Base-by-base conservation (phyloP, 2,113 vertebrate genomes). In the Pelecanoides urinatrix region DNA sequence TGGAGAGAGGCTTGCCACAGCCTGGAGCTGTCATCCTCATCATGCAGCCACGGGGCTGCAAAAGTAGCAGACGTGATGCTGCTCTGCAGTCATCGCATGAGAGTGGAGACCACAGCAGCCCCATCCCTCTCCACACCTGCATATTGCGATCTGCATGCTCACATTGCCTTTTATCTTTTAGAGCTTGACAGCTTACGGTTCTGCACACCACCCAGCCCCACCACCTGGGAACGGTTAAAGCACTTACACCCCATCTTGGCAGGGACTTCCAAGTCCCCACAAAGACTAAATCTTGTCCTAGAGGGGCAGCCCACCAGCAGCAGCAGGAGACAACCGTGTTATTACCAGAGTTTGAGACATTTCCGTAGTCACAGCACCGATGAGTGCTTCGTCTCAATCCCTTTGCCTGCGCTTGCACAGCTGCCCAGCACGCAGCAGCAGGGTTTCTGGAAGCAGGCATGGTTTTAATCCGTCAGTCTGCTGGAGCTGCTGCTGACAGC, bases 71-170 rank as follows among this genome's bases (percentile, higher is more conserved):
- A 40, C 81, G 65, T 0, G 1, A 34, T 0, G 0, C 22, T 55
- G 59, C 65, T 67, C n/a, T 89, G 47, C 45, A 62, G 42, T 25
- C 76, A 44, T 53, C 19, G 3, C 65, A 29, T 1, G 0, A 36
- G 19, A 66, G 20, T 0, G 0, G 50, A 58, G 25, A 36, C 22
- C 30, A 58, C 0, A 0, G 42, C 52, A 67, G 8, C 11, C 56
- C 22, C n/a, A 10, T 42, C 16, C 52, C 18, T n/a, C 50, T 87
- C 32, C 92, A 44, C 25, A 25, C 47, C 0, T 0, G 0, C 13
- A 34, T 25, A 17, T 21, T 22, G 36, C 1, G 0, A 13, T 9
- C n/a, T 22, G 27, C 40, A 65, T 0, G 0, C 8, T 74, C 47
- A 32, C 1, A 0, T 14, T 81, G 53, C 16, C n/a, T 70, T 91